phyloP scores from a whole-genome alignment of 2,888 invertebrate species.

The Chrysomela aeneicollis region DNA sequence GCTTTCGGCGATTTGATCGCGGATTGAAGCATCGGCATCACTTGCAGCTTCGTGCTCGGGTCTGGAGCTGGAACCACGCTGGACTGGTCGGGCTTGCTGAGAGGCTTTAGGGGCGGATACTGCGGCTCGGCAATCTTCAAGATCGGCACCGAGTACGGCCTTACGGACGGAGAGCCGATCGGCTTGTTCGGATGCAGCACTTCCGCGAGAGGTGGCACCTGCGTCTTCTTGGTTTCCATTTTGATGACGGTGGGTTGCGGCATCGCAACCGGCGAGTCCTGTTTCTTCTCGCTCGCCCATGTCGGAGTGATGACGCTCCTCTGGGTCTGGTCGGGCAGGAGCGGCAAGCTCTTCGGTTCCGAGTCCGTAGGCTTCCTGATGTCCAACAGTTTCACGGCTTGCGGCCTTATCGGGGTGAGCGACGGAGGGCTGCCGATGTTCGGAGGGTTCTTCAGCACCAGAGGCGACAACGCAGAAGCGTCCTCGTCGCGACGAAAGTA shows the following conservation, averaged over 20 bases:
- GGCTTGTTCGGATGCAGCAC: constrained; percentile 31
- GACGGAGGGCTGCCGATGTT: constrained; percentile 58
- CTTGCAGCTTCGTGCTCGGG: constrained; percentile 36
- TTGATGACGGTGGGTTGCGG: constrained; percentile 29
- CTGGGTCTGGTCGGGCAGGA: constrained; percentile 46
- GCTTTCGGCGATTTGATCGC: constrained; percentile 38
- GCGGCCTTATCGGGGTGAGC: constrained; percentile 56
- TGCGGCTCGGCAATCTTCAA: constrained; percentile 46
- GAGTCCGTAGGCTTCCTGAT: constrained; percentile 38
- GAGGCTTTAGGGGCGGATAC: constrained; percentile 45
- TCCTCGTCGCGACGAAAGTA: constrained; percentile 61
- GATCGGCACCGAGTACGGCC: constrained; percentile 41
- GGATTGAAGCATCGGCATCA: constrained; percentile 30
- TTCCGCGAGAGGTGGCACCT: constrained; percentile 26
- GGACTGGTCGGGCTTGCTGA: constrained; percentile 46
- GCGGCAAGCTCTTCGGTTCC: constrained; percentile 42
- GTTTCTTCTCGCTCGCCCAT: constrained; percentile 44
- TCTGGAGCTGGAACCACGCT: constrained; percentile 40
- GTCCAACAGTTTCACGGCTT: constrained; percentile 31
- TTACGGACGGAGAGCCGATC: constrained; percentile 26
- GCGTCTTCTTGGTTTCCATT: constrained; percentile 31
- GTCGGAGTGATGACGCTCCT: constrained; percentile 47
- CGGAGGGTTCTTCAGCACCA: constrained; percentile 48
- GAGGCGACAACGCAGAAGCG: constrained; percentile 26
- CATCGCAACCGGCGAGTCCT: constrained; percentile 24